A percentile compares a stretch with the other conserved stretches of the same genome.
phyloP scores from a whole-genome alignment of 2,797 vertebrate genomes.

The Dromococcyx pavoninus region DNA sequence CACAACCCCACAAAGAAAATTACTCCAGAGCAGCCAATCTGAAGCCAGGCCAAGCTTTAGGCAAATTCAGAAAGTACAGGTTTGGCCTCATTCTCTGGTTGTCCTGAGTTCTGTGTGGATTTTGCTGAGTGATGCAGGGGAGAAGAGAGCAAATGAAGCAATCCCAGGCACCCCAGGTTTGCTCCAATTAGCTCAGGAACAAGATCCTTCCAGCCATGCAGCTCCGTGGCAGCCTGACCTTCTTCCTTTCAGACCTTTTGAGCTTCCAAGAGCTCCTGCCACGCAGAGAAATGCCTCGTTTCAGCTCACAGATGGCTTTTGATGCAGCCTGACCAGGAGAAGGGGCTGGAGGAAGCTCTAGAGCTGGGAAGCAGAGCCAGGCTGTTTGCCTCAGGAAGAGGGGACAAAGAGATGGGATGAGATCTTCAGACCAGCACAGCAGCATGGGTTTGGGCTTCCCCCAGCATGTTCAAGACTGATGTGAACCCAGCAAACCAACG shows the following conservation, averaged over 20 bases:
- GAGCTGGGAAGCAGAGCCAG: background rate
- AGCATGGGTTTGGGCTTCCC: no score
- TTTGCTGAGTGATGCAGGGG: background rate
- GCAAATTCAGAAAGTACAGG: background rate
- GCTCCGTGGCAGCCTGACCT: accelerated
- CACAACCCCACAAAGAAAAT: background rate
- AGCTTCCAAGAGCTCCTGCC: background rate
- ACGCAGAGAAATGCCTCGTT: accelerated
- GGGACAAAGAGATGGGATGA: background rate
- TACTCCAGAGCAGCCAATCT: background rate
- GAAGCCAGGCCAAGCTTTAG: background rate
- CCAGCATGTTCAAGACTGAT: background rate
- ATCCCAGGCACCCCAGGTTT: background rate
- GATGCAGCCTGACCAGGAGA: background rate
- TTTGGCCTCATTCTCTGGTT: background rate
- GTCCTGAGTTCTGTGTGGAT: background rate
- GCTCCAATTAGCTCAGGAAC: background rate
- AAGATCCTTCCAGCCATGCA: background rate
- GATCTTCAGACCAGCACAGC: background rate
- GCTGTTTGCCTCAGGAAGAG: background rate
- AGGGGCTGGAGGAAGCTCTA: background rate
- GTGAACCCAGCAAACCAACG: background rate
- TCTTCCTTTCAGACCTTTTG: background rate
- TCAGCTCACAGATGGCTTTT: background rate
- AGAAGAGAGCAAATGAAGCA: background rate